Conservation (phyloP, 37 sponge, comb jelly and placozoan genomes). For the Theonella swinhoei region DNA sequence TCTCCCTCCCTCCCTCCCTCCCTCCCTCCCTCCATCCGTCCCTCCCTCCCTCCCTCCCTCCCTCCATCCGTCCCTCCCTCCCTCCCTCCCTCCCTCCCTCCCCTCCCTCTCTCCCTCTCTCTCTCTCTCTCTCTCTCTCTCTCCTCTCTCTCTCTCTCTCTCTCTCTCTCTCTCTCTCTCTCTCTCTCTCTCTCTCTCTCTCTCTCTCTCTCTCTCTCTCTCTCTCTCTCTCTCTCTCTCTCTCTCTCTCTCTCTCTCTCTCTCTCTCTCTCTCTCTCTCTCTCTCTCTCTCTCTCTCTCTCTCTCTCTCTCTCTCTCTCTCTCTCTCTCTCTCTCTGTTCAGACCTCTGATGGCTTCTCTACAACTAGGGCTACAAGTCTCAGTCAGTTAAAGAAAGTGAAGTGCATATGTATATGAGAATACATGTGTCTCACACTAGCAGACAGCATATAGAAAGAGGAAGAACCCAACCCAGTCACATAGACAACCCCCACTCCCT, state of each 20-base stretch:
- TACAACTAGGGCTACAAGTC: too few relatives aligned
- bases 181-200: slow-evolving; percentile 47
- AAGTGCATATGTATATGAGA: too few relatives aligned
- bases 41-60: too few relatives aligned
- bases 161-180: slow-evolving; percentile 47
- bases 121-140: slow-evolving; percentile 55
- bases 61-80: too few relatives aligned
- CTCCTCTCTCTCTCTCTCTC: slow-evolving; percentile 48
- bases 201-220: slow-evolving; percentile 47
- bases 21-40: too few relatives aligned
- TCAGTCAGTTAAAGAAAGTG: too few relatives aligned
- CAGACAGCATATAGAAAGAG: too few relatives aligned
- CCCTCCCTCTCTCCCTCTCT: slow-evolving; percentile 53
- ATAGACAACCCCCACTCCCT: too few relatives aligned
- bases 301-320: slow-evolving; percentile 45
- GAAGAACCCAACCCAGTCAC: too few relatives aligned
- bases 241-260: slow-evolving; percentile 39
- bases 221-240: slow-evolving; percentile 31
- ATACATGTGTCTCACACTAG: too few relatives aligned
- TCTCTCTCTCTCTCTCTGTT: slow-evolving; percentile 35
- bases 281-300: slow-evolving; percentile 46
- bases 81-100: too few relatives aligned
- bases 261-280: slow-evolving; percentile 41
- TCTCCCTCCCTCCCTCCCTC: slow-evolving; percentile 61
- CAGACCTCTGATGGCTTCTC: not conserved